phyloP scores from a whole-genome alignment of 1,140 invertebrate species.

The Brachionus rubens region DNA sequence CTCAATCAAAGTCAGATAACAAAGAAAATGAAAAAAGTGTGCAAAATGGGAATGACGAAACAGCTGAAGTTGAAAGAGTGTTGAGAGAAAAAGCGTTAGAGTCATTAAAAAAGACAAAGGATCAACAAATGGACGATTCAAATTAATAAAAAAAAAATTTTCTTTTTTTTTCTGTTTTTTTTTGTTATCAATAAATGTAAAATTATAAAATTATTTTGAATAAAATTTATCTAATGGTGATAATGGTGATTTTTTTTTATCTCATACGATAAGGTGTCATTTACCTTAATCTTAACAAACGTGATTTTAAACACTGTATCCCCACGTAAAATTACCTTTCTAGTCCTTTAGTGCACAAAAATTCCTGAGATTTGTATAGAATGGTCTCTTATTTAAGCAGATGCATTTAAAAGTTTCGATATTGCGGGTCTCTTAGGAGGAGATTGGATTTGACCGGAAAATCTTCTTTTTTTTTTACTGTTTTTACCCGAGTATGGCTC shows the following conservation, averaged over 20 bases:
- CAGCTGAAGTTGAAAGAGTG: background rate
- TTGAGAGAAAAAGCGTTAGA: slow-evolving; percentile 42
- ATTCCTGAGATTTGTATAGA: too few relatives aligned
- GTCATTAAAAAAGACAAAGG: slow-evolving; percentile 5
- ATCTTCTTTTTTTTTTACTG: too few relatives aligned
- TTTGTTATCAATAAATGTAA: background rate
- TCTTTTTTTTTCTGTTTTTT: slow-evolving; percentile 10
- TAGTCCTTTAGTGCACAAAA: too few relatives aligned
- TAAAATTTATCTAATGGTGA: background rate
- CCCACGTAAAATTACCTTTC: too few relatives aligned
- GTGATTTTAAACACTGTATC: too few relatives aligned
- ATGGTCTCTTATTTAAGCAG: too few relatives aligned
- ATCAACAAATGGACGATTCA: background rate
- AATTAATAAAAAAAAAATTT: background rate
- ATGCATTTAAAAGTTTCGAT: too few relatives aligned
- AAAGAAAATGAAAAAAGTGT: slow-evolving; percentile 2
- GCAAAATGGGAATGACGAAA: slow-evolving; percentile 4
- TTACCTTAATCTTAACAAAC: background rate
- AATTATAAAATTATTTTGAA: background rate
- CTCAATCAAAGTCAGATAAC: background rate
- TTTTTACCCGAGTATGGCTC: too few relatives aligned
- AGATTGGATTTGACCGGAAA: too few relatives aligned
- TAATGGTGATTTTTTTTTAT: background rate
- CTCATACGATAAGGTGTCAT: background rate
- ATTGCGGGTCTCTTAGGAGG: too few relatives aligned